Evolutionary conservation across 2,888 invertebrate species (phyloP), one percentile per base, ranked within the genome.

Genomic region (Psylliodes chrysocephalus): DNA sequence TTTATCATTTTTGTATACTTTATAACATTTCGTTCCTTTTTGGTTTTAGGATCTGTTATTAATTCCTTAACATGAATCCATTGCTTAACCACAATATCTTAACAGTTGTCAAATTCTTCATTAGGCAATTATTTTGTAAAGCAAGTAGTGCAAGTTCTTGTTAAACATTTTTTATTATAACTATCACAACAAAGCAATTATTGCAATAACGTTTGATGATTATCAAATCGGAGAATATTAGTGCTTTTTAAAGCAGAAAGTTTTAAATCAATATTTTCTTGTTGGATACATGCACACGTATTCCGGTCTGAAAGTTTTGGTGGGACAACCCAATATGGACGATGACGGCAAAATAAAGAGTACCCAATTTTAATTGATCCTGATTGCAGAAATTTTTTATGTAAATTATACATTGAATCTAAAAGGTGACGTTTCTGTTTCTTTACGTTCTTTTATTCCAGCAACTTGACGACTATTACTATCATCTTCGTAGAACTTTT

Each of bases 211-310:
- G n/a, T 46, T 22, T 46, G 46, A 22, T 47, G 14, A 22, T n/a
- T 47, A 14, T 19, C 47, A 17, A 47, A 57, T 15, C 6, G 14
- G 2, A 57, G 25, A 25, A 28, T 46, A 1, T 40, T 57, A 1
- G 46, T 47, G 25, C 12, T 57, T n/a, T 35, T 10, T 46, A 57
- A 46, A 46, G 57, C 47, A 18, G 25, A 22, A 1, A 47, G 15
- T 33, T 57, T 57, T 14, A 57, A 30, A 19, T 57, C 25, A 25
- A 47, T 47, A 18, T 44, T 44, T 18, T 19, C 19, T 17, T 22
- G 44, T 18, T n/a, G n/a, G n/a, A 19, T 44, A 19, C 44, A 44
- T 18, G 19, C 18, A 44, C 44, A 44, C 1, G 44, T 44, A 44
- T 44, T 18, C n/a, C 18, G 44, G 19, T 44, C 19, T 19, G 18